Percentiles rank a stretch among this genome's conserved stretches.
phyloP scores from a whole-genome alignment of 1,140 invertebrate genomes.

The Akabosia matsudoensis region DNA sequence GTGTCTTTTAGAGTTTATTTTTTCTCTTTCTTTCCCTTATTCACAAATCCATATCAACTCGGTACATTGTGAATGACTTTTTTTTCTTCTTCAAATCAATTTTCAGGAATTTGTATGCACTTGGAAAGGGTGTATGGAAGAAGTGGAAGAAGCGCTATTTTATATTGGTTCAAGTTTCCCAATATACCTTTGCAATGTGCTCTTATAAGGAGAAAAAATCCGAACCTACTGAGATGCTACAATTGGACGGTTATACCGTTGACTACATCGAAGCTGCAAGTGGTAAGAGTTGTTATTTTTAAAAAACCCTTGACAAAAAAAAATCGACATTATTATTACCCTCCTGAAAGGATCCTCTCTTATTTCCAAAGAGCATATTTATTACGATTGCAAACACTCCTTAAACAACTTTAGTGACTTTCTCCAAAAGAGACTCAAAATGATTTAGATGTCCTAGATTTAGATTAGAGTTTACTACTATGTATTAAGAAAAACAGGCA shows the following conservation, averaged over 20 bases:
- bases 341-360: no score
- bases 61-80: neutral
- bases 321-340: no score
- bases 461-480: no score
- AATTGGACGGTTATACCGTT: slow-evolving; percentile 97
- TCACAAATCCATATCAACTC: neutral
- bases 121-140: slow-evolving; percentile 98
- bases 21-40: neutral
- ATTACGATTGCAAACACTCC: no score
- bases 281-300: no score
- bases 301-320: no score
- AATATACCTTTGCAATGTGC: slow-evolving; percentile 99
- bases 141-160: slow-evolving; percentile 99
- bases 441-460: no score
- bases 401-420: no score
- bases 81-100: slow-evolving; percentile 31
- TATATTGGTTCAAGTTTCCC: slow-evolving; percentile 97
- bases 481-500: no score
- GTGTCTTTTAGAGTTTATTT: no score
- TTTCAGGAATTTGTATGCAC: slow-evolving; percentile 81
- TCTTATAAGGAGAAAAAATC: slow-evolving; percentile 99
- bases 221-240: slow-evolving; percentile 99
- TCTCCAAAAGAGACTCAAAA: no score
- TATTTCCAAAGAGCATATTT: no score
- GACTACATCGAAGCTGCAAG: slow-evolving; percentile 95